These are phyloP conservation scores for Sanderia malayensis DNA, from an alignment of 30 jellyfish, hydroid and myxozoan genomes.

Conservation along the genomic window DNA sequence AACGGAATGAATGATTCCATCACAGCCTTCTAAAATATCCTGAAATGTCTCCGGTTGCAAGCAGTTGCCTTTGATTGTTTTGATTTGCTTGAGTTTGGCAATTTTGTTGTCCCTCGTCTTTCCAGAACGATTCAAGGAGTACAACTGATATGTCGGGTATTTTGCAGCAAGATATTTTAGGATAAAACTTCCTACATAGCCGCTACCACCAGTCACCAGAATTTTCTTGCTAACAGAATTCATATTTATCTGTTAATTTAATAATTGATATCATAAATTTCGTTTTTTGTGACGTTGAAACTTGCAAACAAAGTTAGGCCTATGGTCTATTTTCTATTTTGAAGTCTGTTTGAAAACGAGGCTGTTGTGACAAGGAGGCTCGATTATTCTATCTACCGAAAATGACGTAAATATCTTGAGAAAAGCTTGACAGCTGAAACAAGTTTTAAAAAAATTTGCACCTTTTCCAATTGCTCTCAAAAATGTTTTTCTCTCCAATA, in stretches of 20 bases:
- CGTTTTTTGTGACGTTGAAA: neutral
- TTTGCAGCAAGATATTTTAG: conserved; percentile 49
- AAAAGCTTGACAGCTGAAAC: too few species aligned
- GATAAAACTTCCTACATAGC: conserved; percentile 64
- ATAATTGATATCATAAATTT: too few species aligned
- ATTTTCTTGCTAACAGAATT: conserved; percentile 23
- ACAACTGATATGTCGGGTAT: conserved; percentile 47
- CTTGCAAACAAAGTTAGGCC: neutral
- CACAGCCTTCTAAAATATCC: conserved; percentile 54
- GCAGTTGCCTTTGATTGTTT: conserved; percentile 54
- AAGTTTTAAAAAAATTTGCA: neutral
- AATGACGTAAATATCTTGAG: too few species aligned
- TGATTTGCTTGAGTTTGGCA: conserved; percentile 23
- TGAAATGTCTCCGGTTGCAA: conserved; percentile 49
- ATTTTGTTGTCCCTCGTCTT: conserved; percentile 39
- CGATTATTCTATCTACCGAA: neutral
- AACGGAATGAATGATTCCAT: conserved; percentile 60
- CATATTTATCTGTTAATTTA: too few species aligned
- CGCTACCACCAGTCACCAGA: conserved; percentile 72
- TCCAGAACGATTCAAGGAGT: conserved; percentile 59
- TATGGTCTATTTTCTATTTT: too few species aligned
- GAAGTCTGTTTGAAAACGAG: conserved; percentile 3
- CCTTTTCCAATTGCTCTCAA: neutral
- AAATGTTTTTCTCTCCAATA: conserved; percentile 4
- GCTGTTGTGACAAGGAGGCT: conserved; percentile 16